Evolutionary conservation across 2,113 vertebrate genomes (phyloP), one percentile per base, ranked within the genome.

Genomic region (Galbula dea): DNA sequence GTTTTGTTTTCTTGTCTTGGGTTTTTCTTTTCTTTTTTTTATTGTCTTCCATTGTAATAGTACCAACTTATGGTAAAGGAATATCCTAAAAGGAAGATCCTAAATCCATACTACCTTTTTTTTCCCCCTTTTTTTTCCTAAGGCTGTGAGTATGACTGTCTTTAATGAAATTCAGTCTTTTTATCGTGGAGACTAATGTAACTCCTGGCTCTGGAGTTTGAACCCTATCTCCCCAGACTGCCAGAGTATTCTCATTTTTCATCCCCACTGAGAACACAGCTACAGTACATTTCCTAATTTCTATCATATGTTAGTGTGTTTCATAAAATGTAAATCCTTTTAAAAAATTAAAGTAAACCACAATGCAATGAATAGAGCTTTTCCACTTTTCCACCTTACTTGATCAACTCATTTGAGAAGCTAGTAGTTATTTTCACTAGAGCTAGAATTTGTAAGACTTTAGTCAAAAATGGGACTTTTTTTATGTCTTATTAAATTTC

Each of bases 401-500:
- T 67, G 81, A 94, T 89, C 89, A 96, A 51, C 19, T 79, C 49
- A 51, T 67, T 68, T 77, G 73, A 72, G 49, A 59, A 84, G 65
- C 85, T 74, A 88, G 65, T 20, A 55, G 63, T 46, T 75, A 86
- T 86, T 93, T 94, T 93, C 89, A 94, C 84, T 89, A 88, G 89
- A 93, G 66, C 65, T 95, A 80, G 48, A 96, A 94, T 83, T 95
- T 79, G 55, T 43, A 88, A 63, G 71, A 80, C 82, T 97, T 96
- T 88, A 92, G 95, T 96, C 93, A 96, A 94, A 95, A 96, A 96
- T 92, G 83, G 94, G 87, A 83, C 69, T 95, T 96, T 95, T n/a
- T 96, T 94, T 96, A 85, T 94, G 83, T 91, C 93, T 93, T 97
- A 90, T 96, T 97, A 96, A 95, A 96, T 97, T 96, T 97, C 96